Evolutionary conservation across 2,888 invertebrate species (phyloP).

Genomic region (Caenorhabditis imperialis): DNA sequence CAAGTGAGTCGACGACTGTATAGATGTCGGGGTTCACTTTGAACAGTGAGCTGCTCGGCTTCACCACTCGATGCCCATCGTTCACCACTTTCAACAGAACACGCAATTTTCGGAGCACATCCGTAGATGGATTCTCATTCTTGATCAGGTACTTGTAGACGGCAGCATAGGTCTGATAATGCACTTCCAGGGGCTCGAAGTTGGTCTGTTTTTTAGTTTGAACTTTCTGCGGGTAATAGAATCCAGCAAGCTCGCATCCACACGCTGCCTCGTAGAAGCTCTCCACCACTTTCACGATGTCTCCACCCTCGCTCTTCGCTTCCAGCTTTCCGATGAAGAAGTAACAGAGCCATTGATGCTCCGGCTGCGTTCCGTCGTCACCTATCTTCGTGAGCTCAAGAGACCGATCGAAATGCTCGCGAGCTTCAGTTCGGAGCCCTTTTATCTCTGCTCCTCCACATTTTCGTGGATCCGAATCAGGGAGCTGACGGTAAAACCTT

Average conservation of each 20-base stretch:
- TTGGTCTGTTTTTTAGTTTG: slow-evolving; percentile 61
- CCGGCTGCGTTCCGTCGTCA: slow-evolving; percentile 43
- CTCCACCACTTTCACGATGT: slow-evolving; percentile 60
- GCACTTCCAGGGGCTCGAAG: slow-evolving; percentile 66
- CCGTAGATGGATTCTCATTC: slow-evolving; percentile 38
- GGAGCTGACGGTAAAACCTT: slow-evolving; percentile 42
- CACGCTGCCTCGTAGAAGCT: slow-evolving; percentile 66
- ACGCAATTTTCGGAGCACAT: slow-evolving; percentile 29
- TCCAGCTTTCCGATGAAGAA: slow-evolving; percentile 63
- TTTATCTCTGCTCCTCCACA: neutral
- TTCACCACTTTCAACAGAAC: slow-evolving; percentile 39
- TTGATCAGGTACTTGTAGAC: slow-evolving; percentile 54
- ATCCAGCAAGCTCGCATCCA: slow-evolving; percentile 60
- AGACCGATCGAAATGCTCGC: slow-evolving; percentile 50
- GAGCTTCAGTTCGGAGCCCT: slow-evolving; percentile 34
- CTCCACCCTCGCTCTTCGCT: slow-evolving; percentile 41
- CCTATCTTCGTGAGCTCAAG: slow-evolving; percentile 39
- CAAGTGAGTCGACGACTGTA: slow-evolving; percentile 16
- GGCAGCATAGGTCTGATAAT: slow-evolving; percentile 62
- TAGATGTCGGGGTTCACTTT: slow-evolving; percentile 36
- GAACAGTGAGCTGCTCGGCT: slow-evolving; percentile 48
- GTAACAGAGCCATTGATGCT: slow-evolving; percentile 64
- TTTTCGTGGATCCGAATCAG: slow-evolving; percentile 31
- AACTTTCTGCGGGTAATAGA: slow-evolving; percentile 60
- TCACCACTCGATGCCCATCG: slow-evolving; percentile 48